Percentiles rank a stretch among this genome's conserved stretches.
Conservation (phyloP, 2,113 vertebrate genomes). For the Cochlearius cochlearius region DNA sequence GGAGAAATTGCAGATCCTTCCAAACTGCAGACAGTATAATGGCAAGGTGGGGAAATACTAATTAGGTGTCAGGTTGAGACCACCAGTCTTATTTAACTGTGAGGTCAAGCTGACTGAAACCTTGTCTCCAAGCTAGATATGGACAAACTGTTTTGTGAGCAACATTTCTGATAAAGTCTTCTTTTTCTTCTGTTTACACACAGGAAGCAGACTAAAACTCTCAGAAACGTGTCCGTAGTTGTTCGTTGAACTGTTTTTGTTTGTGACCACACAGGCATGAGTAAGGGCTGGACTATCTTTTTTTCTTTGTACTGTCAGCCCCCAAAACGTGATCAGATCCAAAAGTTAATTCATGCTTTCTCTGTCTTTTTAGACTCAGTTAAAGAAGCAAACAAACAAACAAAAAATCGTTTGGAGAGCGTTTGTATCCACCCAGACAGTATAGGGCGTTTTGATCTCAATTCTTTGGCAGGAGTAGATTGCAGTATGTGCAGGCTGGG, state of each 20-base stretch:
- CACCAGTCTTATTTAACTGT: slow-evolving; percentile 30
- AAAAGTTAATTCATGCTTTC: not conserved
- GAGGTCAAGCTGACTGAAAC: slow-evolving; percentile 42
- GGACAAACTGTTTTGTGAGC: not conserved
- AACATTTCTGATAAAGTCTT: not conserved
- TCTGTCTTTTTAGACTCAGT: not conserved
- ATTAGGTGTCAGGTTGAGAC: slow-evolving; percentile 48
- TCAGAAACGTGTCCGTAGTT: not conserved
- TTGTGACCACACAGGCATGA: not conserved
- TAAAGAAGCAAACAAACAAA: not conserved
- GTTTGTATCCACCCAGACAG: not conserved
- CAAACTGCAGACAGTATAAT: not conserved
- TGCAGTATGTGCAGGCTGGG: not conserved
- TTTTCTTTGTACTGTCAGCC: not conserved
- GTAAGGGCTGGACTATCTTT: not conserved
- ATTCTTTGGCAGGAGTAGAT: not conserved
- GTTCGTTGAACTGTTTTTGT: not conserved
- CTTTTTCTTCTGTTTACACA: slow-evolving; percentile 3
- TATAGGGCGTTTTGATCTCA: not conserved
- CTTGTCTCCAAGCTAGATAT: not conserved
- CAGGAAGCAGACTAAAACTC: slow-evolving; percentile 4
- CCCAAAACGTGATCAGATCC: not conserved
- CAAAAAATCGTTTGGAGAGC: not conserved
- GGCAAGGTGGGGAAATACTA: slow-evolving; percentile 30
- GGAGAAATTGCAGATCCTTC: not conserved